A percentile compares a stretch with the other conserved stretches of the same genome.
Conservation (phyloP, 1,140 invertebrate species). For the Tyrophagus putrescentiae region DNA sequence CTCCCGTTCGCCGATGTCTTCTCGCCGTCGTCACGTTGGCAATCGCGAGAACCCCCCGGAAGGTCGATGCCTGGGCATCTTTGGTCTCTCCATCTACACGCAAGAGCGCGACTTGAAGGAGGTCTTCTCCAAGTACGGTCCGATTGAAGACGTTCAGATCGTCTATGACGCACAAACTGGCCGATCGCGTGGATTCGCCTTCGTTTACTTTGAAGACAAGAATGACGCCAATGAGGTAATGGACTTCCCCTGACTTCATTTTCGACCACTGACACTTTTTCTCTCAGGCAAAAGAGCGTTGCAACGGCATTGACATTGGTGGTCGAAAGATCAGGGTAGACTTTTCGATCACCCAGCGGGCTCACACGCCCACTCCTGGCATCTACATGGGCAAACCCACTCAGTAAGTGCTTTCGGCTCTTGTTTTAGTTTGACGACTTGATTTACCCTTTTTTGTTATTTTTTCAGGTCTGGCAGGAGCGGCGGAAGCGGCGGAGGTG, state of each 20-base stretch:
- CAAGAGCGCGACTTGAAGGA: constrained; percentile 82
- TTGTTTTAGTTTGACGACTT: not conserved
- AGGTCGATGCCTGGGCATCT: constrained; percentile 79
- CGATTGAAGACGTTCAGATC: constrained; percentile 79
- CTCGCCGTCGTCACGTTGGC: constrained; percentile 37
- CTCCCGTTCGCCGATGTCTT: constrained; percentile 41
- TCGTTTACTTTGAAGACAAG: constrained; percentile 78
- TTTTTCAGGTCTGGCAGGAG: not conserved
- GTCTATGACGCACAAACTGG: constrained; percentile 86
- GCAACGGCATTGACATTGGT: constrained; percentile 81
- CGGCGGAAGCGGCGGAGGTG: constrained; percentile 30
- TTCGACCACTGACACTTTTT: not conserved
- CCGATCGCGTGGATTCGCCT: constrained; percentile 85
- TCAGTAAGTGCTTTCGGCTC: constrained; percentile 34
- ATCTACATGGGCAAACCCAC: constrained; percentile 94
- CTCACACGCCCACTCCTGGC: constrained; percentile 92
- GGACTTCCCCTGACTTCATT: too few relatives aligned
- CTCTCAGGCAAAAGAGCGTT: constrained; percentile 68
- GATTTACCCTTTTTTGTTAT: not conserved
- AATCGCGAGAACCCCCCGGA: constrained; percentile 61
- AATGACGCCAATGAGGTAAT: constrained; percentile 66
- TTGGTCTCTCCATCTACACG: constrained; percentile 81
- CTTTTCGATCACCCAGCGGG: constrained; percentile 89
- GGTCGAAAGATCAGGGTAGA: constrained; percentile 82
- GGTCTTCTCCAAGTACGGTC: constrained; percentile 81